These are phyloP conservation scores for Ophiothrix spiculata DNA, from an alignment of 35 echinoderm and acorn worm genomes.

Conservation along the genomic window DNA sequence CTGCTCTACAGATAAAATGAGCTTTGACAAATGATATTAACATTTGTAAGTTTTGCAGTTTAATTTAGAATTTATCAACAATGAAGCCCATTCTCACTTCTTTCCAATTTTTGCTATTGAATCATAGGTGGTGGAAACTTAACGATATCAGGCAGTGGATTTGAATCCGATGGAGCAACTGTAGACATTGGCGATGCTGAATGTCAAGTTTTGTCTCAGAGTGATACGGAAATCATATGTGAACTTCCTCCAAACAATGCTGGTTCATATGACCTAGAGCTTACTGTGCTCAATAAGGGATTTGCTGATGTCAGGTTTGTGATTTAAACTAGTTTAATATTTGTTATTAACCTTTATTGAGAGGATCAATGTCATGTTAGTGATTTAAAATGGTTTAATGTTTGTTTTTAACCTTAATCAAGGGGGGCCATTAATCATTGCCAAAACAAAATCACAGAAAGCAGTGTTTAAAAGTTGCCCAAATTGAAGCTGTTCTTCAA, in stretches of 20 bases:
- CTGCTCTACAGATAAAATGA: background rate
- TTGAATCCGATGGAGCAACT: conserved; percentile 17
- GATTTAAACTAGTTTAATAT: background rate
- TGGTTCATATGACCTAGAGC: conserved; percentile 25
- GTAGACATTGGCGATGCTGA: conserved; percentile 36
- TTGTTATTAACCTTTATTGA: background rate
- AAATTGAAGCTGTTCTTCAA: background rate
- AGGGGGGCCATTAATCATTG: background rate
- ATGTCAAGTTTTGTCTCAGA: conserved; percentile 45
- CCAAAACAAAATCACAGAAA: background rate
- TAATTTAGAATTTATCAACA: background rate
- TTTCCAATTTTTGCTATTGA: background rate
- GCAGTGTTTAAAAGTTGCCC: background rate
- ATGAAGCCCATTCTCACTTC: background rate
- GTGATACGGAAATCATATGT: conserved; percentile 34
- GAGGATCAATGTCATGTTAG: background rate
- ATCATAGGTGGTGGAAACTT: conserved; percentile 50
- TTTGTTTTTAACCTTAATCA: background rate
- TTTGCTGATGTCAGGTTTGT: conserved; percentile 52
- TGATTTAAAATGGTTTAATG: background rate
- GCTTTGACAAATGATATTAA: background rate
- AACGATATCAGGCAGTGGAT: conserved; percentile 43
- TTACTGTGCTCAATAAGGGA: conserved; percentile 34
- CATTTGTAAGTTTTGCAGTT: background rate
- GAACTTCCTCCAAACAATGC: conserved; percentile 32